These are phyloP conservation scores for Cinclus cinclus DNA, from an alignment of 2,113 vertebrate genomes.

Conservation along the genomic window DNA sequence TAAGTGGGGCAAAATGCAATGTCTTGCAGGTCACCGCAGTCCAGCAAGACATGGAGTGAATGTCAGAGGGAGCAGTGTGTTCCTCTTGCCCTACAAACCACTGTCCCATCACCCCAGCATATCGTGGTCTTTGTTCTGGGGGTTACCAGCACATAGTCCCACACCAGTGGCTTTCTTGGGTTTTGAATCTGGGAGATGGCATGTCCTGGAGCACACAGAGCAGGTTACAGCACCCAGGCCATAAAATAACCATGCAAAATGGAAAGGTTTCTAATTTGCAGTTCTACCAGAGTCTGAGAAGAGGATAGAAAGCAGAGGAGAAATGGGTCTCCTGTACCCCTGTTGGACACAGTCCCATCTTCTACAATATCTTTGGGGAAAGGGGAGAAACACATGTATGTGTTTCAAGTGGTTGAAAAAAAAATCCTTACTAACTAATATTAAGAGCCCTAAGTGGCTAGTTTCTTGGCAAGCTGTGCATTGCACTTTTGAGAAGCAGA, in stretches of 20 bases:
- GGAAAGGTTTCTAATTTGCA: not conserved
- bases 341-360: not conserved
- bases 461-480: not conserved
- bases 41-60: not conserved
- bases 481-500: not conserved
- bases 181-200: not conserved
- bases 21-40: not conserved
- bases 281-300: not conserved
- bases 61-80: not conserved
- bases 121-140: accelerated
- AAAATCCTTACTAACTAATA: not conserved
- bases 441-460: not conserved
- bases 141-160: not conserved
- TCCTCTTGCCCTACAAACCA: not conserved
- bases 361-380: not conserved
- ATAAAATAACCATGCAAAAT: not conserved
- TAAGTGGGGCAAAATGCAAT: not conserved
- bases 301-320: not conserved
- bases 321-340: not conserved
- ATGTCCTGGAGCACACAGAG: not conserved
- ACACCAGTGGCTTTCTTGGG: not conserved
- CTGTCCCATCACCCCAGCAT: accelerated
- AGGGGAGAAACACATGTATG: not conserved
- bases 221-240: not conserved
- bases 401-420: not conserved